Conservation (phyloP, 1,140 invertebrate species). For the Drosophila yakuba region DNA sequence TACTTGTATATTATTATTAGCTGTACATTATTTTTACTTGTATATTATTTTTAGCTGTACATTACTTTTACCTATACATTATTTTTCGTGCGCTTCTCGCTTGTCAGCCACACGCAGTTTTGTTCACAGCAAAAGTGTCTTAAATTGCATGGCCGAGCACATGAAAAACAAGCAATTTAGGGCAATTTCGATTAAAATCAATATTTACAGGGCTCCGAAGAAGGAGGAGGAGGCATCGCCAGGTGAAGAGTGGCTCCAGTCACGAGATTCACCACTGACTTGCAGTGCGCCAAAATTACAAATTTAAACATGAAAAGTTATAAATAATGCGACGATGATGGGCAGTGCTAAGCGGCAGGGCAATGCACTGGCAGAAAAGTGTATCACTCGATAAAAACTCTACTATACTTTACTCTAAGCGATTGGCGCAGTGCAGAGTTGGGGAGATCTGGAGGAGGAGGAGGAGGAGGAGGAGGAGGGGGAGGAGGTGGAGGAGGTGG, state of each 20-base stretch:
- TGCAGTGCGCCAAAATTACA: conserved; percentile 74
- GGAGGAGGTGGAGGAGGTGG: too few relatives aligned
- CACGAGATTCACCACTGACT: conserved; percentile 20
- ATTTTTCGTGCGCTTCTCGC: background rate
- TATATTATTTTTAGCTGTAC: too few relatives aligned
- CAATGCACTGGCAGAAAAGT: conserved; percentile 1
- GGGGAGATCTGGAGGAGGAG: background rate
- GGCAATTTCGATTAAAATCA: conserved; percentile 82
- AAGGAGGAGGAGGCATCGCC: too few relatives aligned
- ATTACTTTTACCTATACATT: background rate
- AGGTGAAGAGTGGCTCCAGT: conserved; percentile 9
- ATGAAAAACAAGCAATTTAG: conserved; percentile 72
- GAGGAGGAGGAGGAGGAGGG: too few relatives aligned
- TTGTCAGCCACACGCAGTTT: conserved; percentile 17
- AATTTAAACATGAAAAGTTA: conserved; percentile 83
- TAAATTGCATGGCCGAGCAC: conserved; percentile 56
- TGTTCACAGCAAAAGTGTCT: conserved; percentile 76
- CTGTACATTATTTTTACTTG: too few relatives aligned
- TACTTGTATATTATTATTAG: too few relatives aligned
- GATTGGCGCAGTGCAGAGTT: background rate
- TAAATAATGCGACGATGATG: conserved; percentile 75
- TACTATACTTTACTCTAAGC: background rate
- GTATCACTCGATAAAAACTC: background rate
- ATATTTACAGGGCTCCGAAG: conserved; percentile 60
- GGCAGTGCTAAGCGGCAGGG: conserved; percentile 13